These are phyloP conservation scores for Psittacara wagleri DNA, from an alignment of 2,113 vertebrate genomes.

Conservation along the genomic window DNA sequence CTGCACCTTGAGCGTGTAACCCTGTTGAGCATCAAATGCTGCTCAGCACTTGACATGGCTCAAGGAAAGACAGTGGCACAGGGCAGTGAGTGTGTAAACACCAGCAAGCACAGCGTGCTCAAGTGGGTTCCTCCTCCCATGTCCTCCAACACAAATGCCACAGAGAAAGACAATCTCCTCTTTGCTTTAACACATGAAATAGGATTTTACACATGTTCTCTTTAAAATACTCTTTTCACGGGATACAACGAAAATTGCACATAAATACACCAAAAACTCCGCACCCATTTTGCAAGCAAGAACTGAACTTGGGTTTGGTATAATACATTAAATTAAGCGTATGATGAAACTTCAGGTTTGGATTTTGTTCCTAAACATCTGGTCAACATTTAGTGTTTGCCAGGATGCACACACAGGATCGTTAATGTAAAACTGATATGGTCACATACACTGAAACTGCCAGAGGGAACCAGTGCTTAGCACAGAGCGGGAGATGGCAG, in stretches of 20 bases:
- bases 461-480: accelerated
- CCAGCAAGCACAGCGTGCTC: accelerated
- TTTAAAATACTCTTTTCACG: neutral
- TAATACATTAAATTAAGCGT: neutral
- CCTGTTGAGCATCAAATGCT: neutral
- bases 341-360: neutral
- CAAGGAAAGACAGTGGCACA: neutral
- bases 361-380: neutral
- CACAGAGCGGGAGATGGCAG: accelerated
- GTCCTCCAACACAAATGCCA: neutral
- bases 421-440: neutral
- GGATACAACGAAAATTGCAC: conserved; percentile 58
- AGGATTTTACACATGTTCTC: neutral
- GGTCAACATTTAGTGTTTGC: neutral
- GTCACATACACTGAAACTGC: neutral
- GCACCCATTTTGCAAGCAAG: neutral
- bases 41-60: neutral
- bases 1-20: accelerated
- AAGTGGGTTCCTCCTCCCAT: neutral
- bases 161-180: neutral
- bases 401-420: neutral
- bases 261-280: conserved; percentile 17
- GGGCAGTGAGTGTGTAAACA: neutral
- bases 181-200: neutral
- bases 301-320: neutral